Conservation (phyloP, 1,140 invertebrate genomes). For the Himalopsyche phryganea region DNA sequence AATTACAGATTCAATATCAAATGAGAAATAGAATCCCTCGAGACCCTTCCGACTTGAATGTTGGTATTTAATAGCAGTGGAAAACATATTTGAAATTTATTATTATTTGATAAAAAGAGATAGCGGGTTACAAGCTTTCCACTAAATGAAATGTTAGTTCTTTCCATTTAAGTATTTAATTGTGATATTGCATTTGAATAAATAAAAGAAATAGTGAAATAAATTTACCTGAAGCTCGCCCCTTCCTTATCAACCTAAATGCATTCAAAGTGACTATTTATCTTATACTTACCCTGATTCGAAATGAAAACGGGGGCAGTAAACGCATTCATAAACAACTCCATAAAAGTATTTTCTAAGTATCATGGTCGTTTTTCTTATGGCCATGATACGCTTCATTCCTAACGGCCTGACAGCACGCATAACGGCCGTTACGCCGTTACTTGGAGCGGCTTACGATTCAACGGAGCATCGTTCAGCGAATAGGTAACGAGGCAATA, state of each 20-base stretch:
- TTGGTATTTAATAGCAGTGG: too few species aligned
- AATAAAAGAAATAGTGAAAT: too few species aligned
- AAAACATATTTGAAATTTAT: too few species aligned
- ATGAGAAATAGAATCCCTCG: too few species aligned
- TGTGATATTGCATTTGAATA: too few species aligned
- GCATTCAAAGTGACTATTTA: conserved; percentile 8
- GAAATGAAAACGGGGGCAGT: conserved; percentile 26
- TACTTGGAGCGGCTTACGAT: conserved; percentile 15
- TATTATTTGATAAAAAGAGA: too few species aligned
- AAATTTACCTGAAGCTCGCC: too few species aligned
- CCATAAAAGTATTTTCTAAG: conserved; percentile 25
- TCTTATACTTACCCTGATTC: conserved; percentile 9
- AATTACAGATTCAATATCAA: too few species aligned
- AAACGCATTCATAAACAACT: conserved; percentile 31
- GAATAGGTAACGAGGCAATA: conserved; percentile 23
- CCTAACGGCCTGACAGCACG: conserved; percentile 19
- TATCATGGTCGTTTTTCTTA: conserved; percentile 29
- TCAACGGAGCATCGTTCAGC: conserved; percentile 19
- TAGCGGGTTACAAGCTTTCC: too few species aligned
- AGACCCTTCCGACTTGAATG: too few species aligned
- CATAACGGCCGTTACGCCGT: conserved; percentile 17
- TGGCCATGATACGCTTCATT: conserved; percentile 15
- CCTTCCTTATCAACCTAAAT: conserved; percentile 2
- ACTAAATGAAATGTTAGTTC: too few species aligned
- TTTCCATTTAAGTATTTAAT: too few species aligned